Percentiles rank a stretch among this genome's conserved stretches.
phyloP scores from a whole-genome alignment of 2,888 invertebrate genomes.

The Caenorhabditis afra region DNA sequence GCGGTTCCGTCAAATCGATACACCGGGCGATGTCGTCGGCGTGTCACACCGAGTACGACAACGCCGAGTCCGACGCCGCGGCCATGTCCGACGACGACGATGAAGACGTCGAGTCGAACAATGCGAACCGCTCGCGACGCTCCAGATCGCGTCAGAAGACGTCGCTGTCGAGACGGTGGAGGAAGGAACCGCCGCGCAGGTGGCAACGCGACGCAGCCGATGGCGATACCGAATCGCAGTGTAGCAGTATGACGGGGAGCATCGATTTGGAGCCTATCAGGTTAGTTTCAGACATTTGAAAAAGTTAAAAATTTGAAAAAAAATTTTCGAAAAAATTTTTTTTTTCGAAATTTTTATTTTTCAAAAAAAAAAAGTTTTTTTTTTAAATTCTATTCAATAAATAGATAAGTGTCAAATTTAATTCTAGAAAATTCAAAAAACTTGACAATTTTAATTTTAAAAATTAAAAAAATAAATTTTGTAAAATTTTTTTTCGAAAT shows the following conservation, averaged over 20 bases:
- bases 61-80: slow-evolving; percentile 73
- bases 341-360: background rate
- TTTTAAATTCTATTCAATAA: no score
- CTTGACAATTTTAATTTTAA: no score
- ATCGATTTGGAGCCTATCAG: slow-evolving; percentile 60
- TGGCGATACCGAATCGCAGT: slow-evolving; percentile 67
- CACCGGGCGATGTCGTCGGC: slow-evolving; percentile 72
- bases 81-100: slow-evolving; percentile 26
- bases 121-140: slow-evolving; percentile 28
- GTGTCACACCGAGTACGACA: slow-evolving; percentile 79
- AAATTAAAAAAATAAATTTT: no score
- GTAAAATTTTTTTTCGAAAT: background rate
- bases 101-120: slow-evolving; percentile 57
- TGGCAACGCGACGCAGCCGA: slow-evolving; percentile 58
- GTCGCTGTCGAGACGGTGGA: slow-evolving; percentile 35
- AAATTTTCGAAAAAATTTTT: background rate
- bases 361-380: background rate
- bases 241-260: slow-evolving; percentile 60
- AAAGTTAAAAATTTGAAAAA: background rate
- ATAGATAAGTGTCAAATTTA: no score
- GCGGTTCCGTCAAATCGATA: slow-evolving; percentile 62
- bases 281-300: slow-evolving; percentile 14
- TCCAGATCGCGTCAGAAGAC: slow-evolving; percentile 26
- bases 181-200: slow-evolving; percentile 20
- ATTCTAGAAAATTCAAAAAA: no score